phyloP scores from a whole-genome alignment of 2,113 vertebrate species.

The Pithys albifrons region DNA sequence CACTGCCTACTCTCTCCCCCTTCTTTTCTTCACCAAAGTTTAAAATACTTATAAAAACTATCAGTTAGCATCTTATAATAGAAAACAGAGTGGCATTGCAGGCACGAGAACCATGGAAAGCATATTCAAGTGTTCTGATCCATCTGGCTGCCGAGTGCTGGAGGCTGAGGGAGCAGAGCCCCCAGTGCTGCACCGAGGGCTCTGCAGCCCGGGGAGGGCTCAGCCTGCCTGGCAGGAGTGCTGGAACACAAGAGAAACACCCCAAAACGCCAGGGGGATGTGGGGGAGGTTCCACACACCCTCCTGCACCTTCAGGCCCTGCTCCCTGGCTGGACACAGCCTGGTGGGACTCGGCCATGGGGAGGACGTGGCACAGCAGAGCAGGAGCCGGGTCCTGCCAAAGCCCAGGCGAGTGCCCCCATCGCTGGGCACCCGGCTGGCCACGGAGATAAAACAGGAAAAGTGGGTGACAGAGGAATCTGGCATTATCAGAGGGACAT shows the following conservation, averaged over 20 bases:
- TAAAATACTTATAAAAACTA: neutral
- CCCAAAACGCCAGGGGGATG: neutral
- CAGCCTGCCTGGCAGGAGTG: neutral
- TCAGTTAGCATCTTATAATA: neutral
- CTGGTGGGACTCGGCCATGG: neutral
- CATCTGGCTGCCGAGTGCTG: neutral
- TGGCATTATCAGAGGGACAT: neutral
- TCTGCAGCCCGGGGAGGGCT: neutral
- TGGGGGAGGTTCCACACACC: rapidly evolving
- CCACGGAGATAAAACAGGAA: neutral
- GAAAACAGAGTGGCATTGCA: neutral
- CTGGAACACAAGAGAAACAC: neutral
- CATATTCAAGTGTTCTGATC: neutral
- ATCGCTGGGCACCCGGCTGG: neutral
- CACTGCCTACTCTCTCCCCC: neutral
- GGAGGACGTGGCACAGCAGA: neutral
- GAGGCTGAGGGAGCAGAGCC: neutral
- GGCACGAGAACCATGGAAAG: neutral
- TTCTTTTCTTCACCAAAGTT: neutral
- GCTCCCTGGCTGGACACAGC: rapidly evolving
- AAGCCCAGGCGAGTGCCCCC: neutral
- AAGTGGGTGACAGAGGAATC: neutral
- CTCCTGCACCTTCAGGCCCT: neutral
- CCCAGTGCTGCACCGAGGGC: neutral
- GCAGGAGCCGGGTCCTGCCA: neutral